Evolutionary conservation across 2,113 vertebrate genomes (phyloP).

Genomic region (Collichthys lucidus): DNA sequence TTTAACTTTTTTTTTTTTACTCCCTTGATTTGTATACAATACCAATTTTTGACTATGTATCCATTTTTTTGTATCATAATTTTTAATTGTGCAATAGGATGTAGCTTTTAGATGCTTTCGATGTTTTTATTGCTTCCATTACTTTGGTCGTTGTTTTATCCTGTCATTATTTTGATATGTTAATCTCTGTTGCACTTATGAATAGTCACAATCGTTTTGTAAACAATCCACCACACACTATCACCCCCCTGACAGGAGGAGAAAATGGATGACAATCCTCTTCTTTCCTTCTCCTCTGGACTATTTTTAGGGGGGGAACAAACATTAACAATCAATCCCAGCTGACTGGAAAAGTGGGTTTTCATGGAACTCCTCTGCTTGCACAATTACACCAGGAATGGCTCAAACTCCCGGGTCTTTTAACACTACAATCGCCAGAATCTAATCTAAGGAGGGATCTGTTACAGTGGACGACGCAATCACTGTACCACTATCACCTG

Average conservation of each 20-base stretch:
- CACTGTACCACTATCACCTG: slow-evolving; percentile 61
- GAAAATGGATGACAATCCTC: slow-evolving; percentile 77
- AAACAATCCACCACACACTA: slow-evolving; percentile 58
- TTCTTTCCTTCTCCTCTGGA: slow-evolving; percentile 53
- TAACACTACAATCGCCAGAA: slow-evolving; percentile 60
- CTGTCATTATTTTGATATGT: slow-evolving; percentile 65
- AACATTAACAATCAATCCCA: slow-evolving; percentile 58
- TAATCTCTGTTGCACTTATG: slow-evolving; percentile 81
- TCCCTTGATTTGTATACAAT: slow-evolving; percentile 91
- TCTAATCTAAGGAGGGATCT: slow-evolving; percentile 52
- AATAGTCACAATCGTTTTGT: slow-evolving; percentile 75
- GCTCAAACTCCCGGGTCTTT: slow-evolving; percentile 31
- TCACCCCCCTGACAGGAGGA: slow-evolving; percentile 49
- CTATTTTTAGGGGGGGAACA: slow-evolving; percentile 37
- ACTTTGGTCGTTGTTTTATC: slow-evolving; percentile 56
- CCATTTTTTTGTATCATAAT: slow-evolving; percentile 86
- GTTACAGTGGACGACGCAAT: slow-evolving; percentile 50
- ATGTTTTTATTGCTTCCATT: slow-evolving; percentile 81
- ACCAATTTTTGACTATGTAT: slow-evolving; percentile 82
- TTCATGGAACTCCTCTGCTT: slow-evolving; percentile 61
- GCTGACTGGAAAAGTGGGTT: slow-evolving; percentile 37
- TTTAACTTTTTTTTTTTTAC: slow-evolving; percentile 82
- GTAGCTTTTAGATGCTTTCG: slow-evolving; percentile 89
- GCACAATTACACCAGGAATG: slow-evolving; percentile 69
- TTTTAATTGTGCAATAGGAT: slow-evolving; percentile 98